A percentile compares a stretch with the other conserved stretches of the same genome.
These are phyloP conservation scores for Stichodactyla helianthus DNA, from an alignment of 64 coral and sea anemone species.

Conservation along the genomic window DNA sequence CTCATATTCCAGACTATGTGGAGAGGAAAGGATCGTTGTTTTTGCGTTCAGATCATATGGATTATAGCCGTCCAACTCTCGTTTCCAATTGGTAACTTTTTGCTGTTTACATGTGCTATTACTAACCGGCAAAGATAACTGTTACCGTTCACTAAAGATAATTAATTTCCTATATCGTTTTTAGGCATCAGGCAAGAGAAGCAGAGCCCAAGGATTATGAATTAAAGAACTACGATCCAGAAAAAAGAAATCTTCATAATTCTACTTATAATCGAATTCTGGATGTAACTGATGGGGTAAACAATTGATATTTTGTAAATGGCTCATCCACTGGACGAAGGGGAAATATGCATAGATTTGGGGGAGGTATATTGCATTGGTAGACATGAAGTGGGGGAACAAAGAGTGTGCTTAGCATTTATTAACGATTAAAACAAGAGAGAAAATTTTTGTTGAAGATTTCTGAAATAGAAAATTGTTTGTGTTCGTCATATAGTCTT, in stretches of 20 bases:
- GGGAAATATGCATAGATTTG: too few relatives aligned
- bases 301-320: background rate
- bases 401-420: too few relatives aligned
- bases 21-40: slow-evolving; percentile 96
- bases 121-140: background rate
- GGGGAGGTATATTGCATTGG: too few relatives aligned
- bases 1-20: slow-evolving; percentile 66
- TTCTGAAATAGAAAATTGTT: background rate
- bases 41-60: slow-evolving; percentile 94
- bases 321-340: too few relatives aligned
- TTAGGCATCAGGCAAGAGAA: slow-evolving; percentile 89
- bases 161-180: background rate
- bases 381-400: too few relatives aligned
- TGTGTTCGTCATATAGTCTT: slow-evolving; percentile 41
- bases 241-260: slow-evolving; percentile 86
- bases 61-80: slow-evolving; percentile 82
- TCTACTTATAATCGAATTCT: slow-evolving; percentile 86
- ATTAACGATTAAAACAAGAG: too few relatives aligned
- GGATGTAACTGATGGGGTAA: slow-evolving; percentile 79
- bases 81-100: slow-evolving; percentile 84
- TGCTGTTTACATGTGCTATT: background rate
- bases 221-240: slow-evolving; percentile 76
- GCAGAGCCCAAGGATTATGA: slow-evolving; percentile 91
- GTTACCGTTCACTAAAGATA: background rate
- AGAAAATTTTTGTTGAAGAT: background rate